Evolutionary conservation across 2,113 vertebrate genomes (phyloP).

Genomic region (Pogonocichla stellata): DNA sequence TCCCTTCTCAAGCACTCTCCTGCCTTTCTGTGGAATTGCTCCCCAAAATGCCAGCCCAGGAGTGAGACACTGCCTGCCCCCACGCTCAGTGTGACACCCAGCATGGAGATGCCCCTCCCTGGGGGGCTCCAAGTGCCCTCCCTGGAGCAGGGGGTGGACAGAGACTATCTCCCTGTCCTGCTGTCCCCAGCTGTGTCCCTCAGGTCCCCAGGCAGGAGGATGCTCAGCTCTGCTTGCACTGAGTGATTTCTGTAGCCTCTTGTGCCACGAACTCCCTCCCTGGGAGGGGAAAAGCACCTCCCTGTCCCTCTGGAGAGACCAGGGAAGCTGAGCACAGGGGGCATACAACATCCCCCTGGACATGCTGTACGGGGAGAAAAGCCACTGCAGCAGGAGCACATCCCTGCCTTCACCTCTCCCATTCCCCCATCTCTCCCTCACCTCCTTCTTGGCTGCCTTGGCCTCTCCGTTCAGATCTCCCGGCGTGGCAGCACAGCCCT

Average conservation of each 20-base stretch:
- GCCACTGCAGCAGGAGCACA: accelerated
- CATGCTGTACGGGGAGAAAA: accelerated
- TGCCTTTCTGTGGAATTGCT: accelerated
- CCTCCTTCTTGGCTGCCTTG: slow-evolving; percentile 63
- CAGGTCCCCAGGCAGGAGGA: not conserved
- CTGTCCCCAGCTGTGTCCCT: not conserved
- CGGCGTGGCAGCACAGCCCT: not conserved
- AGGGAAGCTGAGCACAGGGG: not conserved
- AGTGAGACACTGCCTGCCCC: accelerated
- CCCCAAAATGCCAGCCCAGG: not conserved
- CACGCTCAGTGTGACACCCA: accelerated
- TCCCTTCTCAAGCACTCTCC: accelerated
- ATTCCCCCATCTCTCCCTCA: not conserved
- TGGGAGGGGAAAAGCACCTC: not conserved
- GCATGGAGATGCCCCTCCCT: not conserved
- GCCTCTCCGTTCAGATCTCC: slow-evolving; percentile 59
- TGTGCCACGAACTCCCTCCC: not conserved
- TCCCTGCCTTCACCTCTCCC: not conserved
- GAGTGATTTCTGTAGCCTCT: accelerated
- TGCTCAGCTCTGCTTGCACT: accelerated
- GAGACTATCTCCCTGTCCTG: not conserved
- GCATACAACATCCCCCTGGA: not conserved
- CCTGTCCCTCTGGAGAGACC: not conserved
- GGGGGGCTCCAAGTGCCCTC: not conserved
- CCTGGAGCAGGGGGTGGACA: not conserved